Evolutionary conservation across 2,888 invertebrate genomes (phyloP).

Genomic region (Lomographa bimaculata): DNA sequence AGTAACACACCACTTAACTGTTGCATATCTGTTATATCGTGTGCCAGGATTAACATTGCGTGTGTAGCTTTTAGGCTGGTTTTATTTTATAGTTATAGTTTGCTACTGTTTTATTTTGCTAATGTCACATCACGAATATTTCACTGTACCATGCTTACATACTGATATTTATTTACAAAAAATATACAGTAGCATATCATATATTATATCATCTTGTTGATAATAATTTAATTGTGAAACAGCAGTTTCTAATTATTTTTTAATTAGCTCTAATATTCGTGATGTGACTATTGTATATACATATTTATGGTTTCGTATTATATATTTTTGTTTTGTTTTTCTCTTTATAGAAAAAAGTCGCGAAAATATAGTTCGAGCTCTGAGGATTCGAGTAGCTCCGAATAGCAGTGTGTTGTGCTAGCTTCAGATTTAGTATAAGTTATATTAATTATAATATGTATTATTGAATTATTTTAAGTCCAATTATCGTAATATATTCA

Average conservation of each 20-base stretch:
- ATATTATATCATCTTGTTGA: too few relatives aligned
- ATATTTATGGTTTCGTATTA: slow-evolving; percentile 42
- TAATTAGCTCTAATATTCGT: slow-evolving; percentile 32
- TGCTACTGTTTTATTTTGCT: slow-evolving; percentile 53
- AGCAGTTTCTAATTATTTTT: too few relatives aligned
- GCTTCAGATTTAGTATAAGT: slow-evolving; percentile 33
- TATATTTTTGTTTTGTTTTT: slow-evolving; percentile 60
- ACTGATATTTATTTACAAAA: too few relatives aligned
- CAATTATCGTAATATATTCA: slow-evolving; percentile 14
- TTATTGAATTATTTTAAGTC: slow-evolving; percentile 21
- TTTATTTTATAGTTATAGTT: slow-evolving; percentile 39
- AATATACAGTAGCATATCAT: too few relatives aligned
- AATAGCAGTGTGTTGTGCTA: slow-evolving; percentile 67
- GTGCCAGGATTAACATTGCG: slow-evolving; percentile 56
- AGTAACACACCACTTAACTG: slow-evolving; percentile 11
- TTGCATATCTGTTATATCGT: slow-evolving; percentile 35
- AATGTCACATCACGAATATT: slow-evolving; percentile 40
- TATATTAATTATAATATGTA: slow-evolving; percentile 25
- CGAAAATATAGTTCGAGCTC: slow-evolving; percentile 78
- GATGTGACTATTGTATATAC: slow-evolving; percentile 42
- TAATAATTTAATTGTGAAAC: too few relatives aligned
- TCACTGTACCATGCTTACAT: too few relatives aligned
- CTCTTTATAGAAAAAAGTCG: slow-evolving; percentile 82
- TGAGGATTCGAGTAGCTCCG: slow-evolving; percentile 74
- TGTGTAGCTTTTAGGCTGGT: slow-evolving; percentile 59